Evolutionary conservation across 2,797 vertebrate species (phyloP).

Genomic region (Lagodon rhomboides): DNA sequence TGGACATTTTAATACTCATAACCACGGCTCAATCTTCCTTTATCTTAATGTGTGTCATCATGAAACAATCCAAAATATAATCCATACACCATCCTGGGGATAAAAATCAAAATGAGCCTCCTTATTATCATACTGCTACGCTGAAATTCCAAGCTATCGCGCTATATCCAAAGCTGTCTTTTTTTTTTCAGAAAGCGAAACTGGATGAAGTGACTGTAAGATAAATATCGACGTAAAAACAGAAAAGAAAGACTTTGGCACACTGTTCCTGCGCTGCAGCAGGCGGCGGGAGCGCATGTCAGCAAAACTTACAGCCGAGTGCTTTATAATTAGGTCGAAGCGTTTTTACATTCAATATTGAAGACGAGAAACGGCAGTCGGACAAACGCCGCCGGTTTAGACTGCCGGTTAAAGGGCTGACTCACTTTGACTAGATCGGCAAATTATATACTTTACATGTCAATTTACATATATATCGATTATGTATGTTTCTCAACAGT

Average conservation of each 20-base stretch:
- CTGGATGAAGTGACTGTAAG: slow-evolving; percentile 33
- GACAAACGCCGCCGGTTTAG: slow-evolving; percentile 51
- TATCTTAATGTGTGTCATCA: neutral
- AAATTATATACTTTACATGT: slow-evolving; percentile 67
- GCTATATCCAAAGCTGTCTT: too few species aligned
- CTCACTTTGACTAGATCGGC: slow-evolving; percentile 59
- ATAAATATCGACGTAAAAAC: slow-evolving; percentile 50
- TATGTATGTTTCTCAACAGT: slow-evolving; percentile 30
- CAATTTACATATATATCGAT: slow-evolving; percentile 61
- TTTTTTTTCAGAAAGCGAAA: slow-evolving; percentile 2
- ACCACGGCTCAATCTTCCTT: too few species aligned
- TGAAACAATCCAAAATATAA: neutral
- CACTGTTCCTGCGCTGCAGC: slow-evolving; percentile 54
- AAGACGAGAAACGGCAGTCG: slow-evolving; percentile 49
- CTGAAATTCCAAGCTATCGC: slow-evolving; percentile 9
- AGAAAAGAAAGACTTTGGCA: slow-evolving; percentile 70
- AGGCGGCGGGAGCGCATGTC: slow-evolving; percentile 33
- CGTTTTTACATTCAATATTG: slow-evolving; percentile 73
- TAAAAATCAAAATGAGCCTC: neutral
- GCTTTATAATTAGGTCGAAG: slow-evolving; percentile 52
- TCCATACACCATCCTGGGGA: neutral
- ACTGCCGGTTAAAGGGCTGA: slow-evolving; percentile 53
- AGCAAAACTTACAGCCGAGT: slow-evolving; percentile 61
- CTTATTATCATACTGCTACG: neutral
- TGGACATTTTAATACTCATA: neutral